A percentile compares a stretch with the other conserved stretches of the same genome.
Conservation (phyloP, 2,797 vertebrate species). For the Gobio occitaniae region DNA sequence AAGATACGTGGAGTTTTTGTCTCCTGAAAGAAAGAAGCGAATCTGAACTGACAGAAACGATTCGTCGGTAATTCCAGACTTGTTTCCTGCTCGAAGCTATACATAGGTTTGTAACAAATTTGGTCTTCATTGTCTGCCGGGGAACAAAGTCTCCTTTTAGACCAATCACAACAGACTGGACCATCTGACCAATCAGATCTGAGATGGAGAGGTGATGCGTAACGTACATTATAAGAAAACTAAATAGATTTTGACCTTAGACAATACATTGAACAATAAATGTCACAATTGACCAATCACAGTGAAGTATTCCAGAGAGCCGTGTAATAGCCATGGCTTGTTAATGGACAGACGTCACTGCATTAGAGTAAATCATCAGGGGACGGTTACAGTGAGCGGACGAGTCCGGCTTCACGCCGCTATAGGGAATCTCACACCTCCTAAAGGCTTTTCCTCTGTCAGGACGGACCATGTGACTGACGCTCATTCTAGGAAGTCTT, state of each 20-base stretch:
- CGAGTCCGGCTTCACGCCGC: background rate
- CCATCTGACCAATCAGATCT: too few relatives aligned
- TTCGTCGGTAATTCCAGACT: too few relatives aligned
- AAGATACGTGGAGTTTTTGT: too few relatives aligned
- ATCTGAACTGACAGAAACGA: too few relatives aligned
- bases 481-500: background rate
- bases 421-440: constrained; percentile 36
- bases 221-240: background rate
- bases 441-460: background rate
- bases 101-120: too few relatives aligned
- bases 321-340: background rate
- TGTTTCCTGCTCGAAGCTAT: too few relatives aligned
- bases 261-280: too few relatives aligned
- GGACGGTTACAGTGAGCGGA: background rate
- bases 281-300: background rate
- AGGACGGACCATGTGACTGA: background rate
- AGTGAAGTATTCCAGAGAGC: background rate
- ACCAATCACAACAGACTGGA: too few relatives aligned
- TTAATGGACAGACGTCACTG: background rate
- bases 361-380: constrained; percentile 15
- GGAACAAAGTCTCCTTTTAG: too few relatives aligned
- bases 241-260: background rate
- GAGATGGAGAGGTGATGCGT: too few relatives aligned
- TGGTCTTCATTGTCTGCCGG: too few relatives aligned
- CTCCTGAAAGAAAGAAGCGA: too few relatives aligned